These are phyloP conservation scores for Ametastegia equiseti DNA, from an alignment of 2,888 invertebrate genomes.

Conservation along the genomic window DNA sequence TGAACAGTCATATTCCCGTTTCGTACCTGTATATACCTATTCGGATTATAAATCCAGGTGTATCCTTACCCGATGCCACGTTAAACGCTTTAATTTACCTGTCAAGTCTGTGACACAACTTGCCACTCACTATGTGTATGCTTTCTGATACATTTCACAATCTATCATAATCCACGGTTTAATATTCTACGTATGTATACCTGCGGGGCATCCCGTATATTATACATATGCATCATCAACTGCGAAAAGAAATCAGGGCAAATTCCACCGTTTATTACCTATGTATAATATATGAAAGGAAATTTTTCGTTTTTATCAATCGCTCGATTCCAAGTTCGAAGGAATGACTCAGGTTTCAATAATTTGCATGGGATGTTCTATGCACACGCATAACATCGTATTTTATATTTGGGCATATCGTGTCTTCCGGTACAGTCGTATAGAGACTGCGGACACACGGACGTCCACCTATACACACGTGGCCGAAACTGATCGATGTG, in stretches of 20 bases:
- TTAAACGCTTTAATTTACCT: slow-evolving; percentile 28
- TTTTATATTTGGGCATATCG: neutral
- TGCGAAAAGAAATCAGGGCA: too few species aligned
- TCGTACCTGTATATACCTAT: neutral
- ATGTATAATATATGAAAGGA: too few species aligned
- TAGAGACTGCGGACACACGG: slow-evolving; percentile 14
- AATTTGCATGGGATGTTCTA: neutral
- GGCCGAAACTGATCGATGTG: slow-evolving; percentile 66
- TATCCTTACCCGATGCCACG: neutral
- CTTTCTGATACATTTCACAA: slow-evolving; percentile 20
- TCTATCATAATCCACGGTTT: neutral
- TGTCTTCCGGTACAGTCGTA: neutral
- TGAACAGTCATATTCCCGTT: neutral
- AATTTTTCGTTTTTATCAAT: too few species aligned
- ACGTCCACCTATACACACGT: slow-evolving; percentile 53
- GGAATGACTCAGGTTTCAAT: too few species aligned
- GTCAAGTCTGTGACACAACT: slow-evolving; percentile 11
- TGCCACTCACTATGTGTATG: neutral
- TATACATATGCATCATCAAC: too few species aligned
- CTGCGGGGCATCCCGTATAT: too few species aligned
- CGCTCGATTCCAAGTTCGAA: too few species aligned
- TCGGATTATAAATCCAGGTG: neutral
- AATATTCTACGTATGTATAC: too few species aligned
- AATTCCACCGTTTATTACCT: too few species aligned
- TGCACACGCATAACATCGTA: neutral